Evolutionary conservation across 2,113 vertebrate species (phyloP).

Genomic region (Tympanuchus pallidicinctus): DNA sequence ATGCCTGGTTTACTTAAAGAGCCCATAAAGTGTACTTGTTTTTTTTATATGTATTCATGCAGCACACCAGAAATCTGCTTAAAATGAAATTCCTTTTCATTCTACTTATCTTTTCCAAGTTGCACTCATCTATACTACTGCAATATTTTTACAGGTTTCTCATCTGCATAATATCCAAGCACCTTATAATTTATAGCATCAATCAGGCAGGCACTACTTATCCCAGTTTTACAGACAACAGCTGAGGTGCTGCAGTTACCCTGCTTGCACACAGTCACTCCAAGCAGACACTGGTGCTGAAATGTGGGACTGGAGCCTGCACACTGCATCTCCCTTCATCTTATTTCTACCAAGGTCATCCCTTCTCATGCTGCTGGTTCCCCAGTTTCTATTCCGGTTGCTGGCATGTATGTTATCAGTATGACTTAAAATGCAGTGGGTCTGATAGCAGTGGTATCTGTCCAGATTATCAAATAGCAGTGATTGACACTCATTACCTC

Average conservation of each 20-base stretch:
- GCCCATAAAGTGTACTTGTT: no score
- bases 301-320: not conserved
- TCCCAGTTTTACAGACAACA: not conserved
- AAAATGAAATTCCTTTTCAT: not conserved
- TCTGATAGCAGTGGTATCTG: not conserved
- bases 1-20: not conserved
- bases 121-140: not conserved
- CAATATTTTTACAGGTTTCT: conserved; percentile 33
- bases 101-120: not conserved
- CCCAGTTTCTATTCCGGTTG: not conserved
- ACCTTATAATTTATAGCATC: not conserved
- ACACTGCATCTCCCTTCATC: not conserved
- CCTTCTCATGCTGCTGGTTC: not conserved
- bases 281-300: not conserved
- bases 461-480: not conserved
- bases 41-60: not conserved
- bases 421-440: not conserved
- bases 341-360: not conserved
- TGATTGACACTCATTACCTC: not conserved
- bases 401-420: not conserved
- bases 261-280: not conserved
- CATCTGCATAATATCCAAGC: conserved; percentile 6
- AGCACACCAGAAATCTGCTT: not conserved
- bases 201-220: not conserved
- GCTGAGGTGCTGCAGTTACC: not conserved